Evolutionary conservation across 2,113 vertebrate species (phyloP), one percentile per base, ranked within the genome.

Genomic region (Tenrec ecaudatus): DNA sequence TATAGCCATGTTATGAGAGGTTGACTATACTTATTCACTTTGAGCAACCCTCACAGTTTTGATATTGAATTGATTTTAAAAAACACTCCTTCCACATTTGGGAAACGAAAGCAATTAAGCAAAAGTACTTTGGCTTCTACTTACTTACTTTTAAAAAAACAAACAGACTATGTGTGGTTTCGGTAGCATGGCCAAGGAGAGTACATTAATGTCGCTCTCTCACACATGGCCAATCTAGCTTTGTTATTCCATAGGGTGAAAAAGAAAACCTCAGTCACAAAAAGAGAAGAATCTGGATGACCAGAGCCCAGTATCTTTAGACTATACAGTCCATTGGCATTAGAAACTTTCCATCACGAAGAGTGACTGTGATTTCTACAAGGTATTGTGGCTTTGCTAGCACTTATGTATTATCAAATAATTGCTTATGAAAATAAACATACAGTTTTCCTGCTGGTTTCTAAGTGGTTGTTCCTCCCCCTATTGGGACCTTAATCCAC

Each of bases 381-480:
- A 64, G 47, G 10, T 73, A 5, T 20, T 69, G 10, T 88, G 38
- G 88, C 82, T n/a, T 71, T 10, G 71, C 57, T 66, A 62, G 47
- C 4, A 22, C 69, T 53, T 16, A 53, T 96, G 95, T 80, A 36
- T 38, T 95, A 89, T 57, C 40, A 62, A 58, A n/a, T 0, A 4
- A 71, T 94, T 85, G 60, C 60, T 91, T 96, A 71, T 57, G 69
- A 91, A 91, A 90, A 93, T 47, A 96, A 91, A 66, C 31, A 57
- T 73, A 25, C 14, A 84, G 19, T 4, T 71, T 77, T 88, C 31
- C 64, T 91, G 71, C n/a, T 94, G 31, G 19, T 76, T 71, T 93
- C 69, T 40, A 38, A 81, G 53, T 58, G 43, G 23, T 69, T 96
- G 84, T 69, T n/a, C 8, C 23, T 6, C 53, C 69, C 53, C 12